Percentiles rank a stretch among this genome's conserved stretches.
Conservation (phyloP, 2,797 vertebrate species). For the Cercopithecus mitis region DNA sequence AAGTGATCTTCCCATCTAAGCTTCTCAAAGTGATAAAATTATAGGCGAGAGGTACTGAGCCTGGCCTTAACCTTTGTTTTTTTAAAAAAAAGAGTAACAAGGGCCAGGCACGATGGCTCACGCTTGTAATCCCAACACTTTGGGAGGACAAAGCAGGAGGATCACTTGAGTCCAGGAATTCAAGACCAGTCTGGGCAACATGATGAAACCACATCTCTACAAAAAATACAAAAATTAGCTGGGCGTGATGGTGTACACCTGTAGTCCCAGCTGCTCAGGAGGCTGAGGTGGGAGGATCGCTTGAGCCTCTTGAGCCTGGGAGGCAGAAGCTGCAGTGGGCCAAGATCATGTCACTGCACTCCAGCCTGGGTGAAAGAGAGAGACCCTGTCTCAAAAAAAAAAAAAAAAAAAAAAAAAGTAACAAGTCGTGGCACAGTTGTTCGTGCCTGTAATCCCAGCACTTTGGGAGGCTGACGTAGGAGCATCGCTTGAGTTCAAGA, state of each 20-base stretch:
- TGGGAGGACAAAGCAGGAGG: not conserved
- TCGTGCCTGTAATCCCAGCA: not conserved
- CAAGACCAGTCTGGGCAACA: not conserved
- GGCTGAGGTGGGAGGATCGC: not conserved
- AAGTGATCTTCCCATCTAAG: not conserved
- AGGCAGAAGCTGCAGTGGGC: not conserved
- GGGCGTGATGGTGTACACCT: not conserved
- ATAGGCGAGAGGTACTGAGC: not conserved
- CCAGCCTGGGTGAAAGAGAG: not conserved
- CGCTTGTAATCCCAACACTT: not conserved
- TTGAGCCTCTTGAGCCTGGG: not conserved
- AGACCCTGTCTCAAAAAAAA: not conserved
- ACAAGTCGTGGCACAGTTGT: not conserved
- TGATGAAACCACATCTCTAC: not conserved
- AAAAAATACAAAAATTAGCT: not conserved
- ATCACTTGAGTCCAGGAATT: not conserved
- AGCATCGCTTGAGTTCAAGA: not conserved
- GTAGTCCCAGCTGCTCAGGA: not conserved
- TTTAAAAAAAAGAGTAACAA: too few relatives aligned
- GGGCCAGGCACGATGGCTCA: too few relatives aligned
- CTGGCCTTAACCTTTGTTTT: not conserved
- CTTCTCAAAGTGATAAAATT: not conserved
- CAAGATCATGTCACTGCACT: not conserved
- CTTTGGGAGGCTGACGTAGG: not conserved
- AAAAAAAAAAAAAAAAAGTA: not conserved